A percentile compares a stretch with the other conserved stretches of the same genome.
Evolutionary conservation across 2,113 vertebrate genomes (phyloP).

Genomic region (Rhinoderma darwinii): DNA sequence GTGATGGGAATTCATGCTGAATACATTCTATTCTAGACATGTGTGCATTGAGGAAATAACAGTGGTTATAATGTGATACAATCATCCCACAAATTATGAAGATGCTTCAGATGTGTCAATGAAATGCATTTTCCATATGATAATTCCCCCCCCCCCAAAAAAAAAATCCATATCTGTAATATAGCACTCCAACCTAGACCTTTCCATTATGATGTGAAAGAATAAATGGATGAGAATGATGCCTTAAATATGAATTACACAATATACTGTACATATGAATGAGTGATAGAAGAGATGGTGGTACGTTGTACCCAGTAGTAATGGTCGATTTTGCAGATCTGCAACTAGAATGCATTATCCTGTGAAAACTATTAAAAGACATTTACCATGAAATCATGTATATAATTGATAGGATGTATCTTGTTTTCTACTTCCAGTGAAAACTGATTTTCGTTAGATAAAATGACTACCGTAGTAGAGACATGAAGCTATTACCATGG

Average conservation of each 20-base stretch:
- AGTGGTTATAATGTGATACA: not conserved
- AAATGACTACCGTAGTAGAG: too few species aligned
- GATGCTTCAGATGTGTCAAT: not conserved
- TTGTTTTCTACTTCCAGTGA: not conserved
- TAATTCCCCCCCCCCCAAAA: too few species aligned
- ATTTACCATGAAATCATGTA: too few species aligned
- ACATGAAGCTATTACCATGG: too few species aligned
- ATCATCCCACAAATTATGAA: constrained; percentile 18
- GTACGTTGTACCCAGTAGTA: not conserved
- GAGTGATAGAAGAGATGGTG: not conserved
- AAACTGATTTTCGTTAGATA: not conserved
- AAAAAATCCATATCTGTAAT: not conserved
- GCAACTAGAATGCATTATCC: not conserved
- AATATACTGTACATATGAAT: not conserved
- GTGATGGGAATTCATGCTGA: too few species aligned
- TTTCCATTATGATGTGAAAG: not conserved
- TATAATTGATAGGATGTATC: too few species aligned
- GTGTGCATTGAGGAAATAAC: not conserved
- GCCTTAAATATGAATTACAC: not conserved
- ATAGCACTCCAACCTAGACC: not conserved
- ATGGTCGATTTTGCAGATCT: not conserved
- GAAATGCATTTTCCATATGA: not conserved
- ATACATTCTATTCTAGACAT: not conserved
- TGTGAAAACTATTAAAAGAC: too few species aligned
- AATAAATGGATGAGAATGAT: not conserved